Conservation (phyloP, 1,140 invertebrate species). For the Neocloeon triangulifer region DNA sequence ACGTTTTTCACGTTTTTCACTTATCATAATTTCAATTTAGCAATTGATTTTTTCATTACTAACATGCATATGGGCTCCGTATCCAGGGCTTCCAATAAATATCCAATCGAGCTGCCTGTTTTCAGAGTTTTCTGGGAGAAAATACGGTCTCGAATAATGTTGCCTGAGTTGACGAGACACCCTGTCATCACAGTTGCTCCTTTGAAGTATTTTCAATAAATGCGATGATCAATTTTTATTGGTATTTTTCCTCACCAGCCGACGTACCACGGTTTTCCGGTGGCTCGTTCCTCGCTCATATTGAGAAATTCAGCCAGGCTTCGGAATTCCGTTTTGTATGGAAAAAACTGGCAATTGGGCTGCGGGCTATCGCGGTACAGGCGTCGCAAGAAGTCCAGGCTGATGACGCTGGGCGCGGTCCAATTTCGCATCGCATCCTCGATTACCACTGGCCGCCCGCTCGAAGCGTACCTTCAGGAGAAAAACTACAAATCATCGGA, state of each 20-base stretch:
- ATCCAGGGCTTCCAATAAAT: constrained; percentile 82
- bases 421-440: constrained; percentile 56
- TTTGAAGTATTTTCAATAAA: too few species aligned
- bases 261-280: constrained; percentile 60
- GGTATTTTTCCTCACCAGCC: constrained; percentile 64
- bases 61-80: constrained; percentile 87
- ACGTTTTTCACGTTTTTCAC: too few species aligned
- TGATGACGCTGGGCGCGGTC: constrained; percentile 43
- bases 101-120: constrained; percentile 81
- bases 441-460: constrained; percentile 57
- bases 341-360: constrained; percentile 67
- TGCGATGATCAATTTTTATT: too few species aligned
- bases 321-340: constrained; percentile 67
- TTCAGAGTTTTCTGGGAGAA: constrained; percentile 61
- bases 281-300: constrained; percentile 42
- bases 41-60: too few species aligned
- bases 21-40: too few species aligned
- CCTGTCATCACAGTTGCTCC: constrained; percentile 74
- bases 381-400: constrained; percentile 56
- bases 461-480: constrained; percentile 61
- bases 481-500: too few species aligned
- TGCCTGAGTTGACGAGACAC: constrained; percentile 47
- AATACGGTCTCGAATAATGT: constrained; percentile 70
- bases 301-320: constrained; percentile 53
- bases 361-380: constrained; percentile 32